Conservation (phyloP, 2,888 invertebrate species). For the Yponomeuta cagnagella region DNA sequence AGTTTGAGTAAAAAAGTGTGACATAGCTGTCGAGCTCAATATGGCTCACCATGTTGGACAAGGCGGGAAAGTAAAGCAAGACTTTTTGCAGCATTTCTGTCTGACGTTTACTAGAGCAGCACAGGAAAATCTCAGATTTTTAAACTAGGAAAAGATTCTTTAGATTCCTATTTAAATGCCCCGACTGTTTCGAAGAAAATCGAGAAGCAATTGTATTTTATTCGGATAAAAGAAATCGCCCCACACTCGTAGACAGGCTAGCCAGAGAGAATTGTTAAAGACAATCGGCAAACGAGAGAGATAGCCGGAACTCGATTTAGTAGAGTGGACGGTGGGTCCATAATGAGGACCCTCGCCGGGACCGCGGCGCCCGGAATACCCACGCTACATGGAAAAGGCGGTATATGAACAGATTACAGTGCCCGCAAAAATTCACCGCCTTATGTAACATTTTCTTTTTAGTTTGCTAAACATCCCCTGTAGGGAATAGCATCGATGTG, state of each 20-base stretch:
- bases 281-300: constrained; percentile 30
- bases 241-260: neutral
- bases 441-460: constrained; percentile 13
- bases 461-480: constrained; percentile 2
- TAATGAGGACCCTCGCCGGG: constrained; percentile 38
- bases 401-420: constrained; percentile 31
- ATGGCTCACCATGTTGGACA: too few relatives aligned
- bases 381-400: constrained; percentile 58
- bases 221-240: neutral
- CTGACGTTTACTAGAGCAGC: neutral
- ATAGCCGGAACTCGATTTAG: constrained; percentile 14
- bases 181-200: neutral
- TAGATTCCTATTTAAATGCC: neutral
- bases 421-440: constrained; percentile 34
- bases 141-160: neutral
- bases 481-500: constrained; percentile 15
- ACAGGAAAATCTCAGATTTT: neutral
- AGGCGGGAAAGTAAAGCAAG: neutral
- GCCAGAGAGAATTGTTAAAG: constrained; percentile 24
- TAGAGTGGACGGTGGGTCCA: constrained; percentile 23
- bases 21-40: too few relatives aligned
- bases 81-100: neutral
- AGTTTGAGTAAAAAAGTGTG: too few relatives aligned
- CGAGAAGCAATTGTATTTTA: neutral
- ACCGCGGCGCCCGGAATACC: constrained; percentile 7